Conservation (phyloP, 2,797 vertebrate genomes). For the Mergus octosetaceus region DNA sequence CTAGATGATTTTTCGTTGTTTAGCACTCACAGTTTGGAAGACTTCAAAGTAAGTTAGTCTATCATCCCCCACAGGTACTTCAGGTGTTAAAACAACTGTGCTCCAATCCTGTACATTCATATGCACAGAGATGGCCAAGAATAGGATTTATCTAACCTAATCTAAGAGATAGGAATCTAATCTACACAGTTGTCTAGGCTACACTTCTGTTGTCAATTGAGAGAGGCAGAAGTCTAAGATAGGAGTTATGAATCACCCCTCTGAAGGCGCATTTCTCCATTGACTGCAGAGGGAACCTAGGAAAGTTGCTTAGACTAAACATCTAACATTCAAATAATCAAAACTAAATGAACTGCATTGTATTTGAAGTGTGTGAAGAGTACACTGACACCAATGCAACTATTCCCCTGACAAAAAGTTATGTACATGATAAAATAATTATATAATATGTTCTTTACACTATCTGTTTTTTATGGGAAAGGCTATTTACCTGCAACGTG, state of each 20-base stretch:
- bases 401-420: background rate
- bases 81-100: background rate
- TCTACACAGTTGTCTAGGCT: constrained; percentile 52
- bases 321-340: background rate
- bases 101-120: background rate
- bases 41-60: background rate
- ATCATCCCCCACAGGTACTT: background rate
- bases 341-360: background rate
- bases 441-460: background rate
- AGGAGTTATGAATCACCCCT: constrained; percentile 35
- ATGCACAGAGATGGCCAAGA: constrained; percentile 5
- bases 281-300: background rate
- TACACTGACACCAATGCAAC: background rate
- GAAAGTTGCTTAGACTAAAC: background rate
- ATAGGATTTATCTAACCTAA: constrained; percentile 46
- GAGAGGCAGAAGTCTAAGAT: constrained; percentile 20
- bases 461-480: background rate
- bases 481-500: background rate
- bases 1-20: background rate
- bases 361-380: background rate
- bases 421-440: background rate
- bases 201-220: constrained; percentile 43
- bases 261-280: background rate
- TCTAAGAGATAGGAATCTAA: constrained; percentile 23
- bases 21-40: background rate